Evolutionary conservation across 2,113 vertebrate species (phyloP).

Genomic region (Larimichthys crocea): DNA sequence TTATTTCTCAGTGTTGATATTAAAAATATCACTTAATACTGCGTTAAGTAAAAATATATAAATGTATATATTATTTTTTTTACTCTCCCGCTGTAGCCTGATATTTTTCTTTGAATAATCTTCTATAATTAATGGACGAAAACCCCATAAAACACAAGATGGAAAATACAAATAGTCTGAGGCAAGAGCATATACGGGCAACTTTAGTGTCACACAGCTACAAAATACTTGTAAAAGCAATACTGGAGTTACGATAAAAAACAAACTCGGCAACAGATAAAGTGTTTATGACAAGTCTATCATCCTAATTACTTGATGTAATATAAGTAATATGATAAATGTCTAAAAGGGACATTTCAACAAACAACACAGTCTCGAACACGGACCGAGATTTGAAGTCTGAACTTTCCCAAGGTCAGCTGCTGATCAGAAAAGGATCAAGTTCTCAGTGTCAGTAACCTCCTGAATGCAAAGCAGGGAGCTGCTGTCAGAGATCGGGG

Average conservation of each 20-base stretch:
- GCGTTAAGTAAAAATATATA: neutral
- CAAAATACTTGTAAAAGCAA: no score
- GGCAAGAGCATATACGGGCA: no score
- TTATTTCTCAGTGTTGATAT: neutral
- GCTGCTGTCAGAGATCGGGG: conserved; percentile 5
- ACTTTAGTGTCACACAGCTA: no score
- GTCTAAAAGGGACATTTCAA: neutral
- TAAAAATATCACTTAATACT: neutral
- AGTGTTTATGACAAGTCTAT: no score
- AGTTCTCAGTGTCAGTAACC: conserved; percentile 52
- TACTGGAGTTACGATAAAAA: no score
- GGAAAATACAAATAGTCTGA: no score
- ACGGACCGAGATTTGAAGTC: neutral
- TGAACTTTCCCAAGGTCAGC: conserved; percentile 1
- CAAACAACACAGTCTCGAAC: neutral
- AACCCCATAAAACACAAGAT: no score
- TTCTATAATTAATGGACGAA: no score
- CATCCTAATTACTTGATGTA: no score
- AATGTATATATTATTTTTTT: neutral
- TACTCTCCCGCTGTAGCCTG: no score
- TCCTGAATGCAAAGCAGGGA: conserved; percentile 24
- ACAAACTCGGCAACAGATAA: no score
- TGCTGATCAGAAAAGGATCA: conserved; percentile 14
- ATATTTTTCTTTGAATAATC: neutral
- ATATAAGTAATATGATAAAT: neutral